Percentiles rank a stretch among this genome's conserved stretches.
These are phyloP conservation scores for Rotaria sp. DNA, from an alignment of 2,888 invertebrate genomes.

Conservation along the genomic window DNA sequence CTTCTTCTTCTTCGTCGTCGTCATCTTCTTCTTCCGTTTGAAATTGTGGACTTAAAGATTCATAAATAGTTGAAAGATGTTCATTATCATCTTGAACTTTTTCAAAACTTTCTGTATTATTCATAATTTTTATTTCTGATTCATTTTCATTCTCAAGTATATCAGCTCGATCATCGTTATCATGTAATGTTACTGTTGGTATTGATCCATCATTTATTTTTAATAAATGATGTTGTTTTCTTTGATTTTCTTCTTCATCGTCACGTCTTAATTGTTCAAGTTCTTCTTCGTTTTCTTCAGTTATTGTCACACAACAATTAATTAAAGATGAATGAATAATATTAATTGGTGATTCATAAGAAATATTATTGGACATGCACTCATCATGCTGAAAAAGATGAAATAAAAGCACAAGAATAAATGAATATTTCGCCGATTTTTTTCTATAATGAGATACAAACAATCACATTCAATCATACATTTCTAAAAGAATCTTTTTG, in stretches of 20 bases:
- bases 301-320: neutral
- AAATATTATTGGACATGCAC: no score
- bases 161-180: slow-evolving; percentile 30
- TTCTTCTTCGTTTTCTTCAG: slow-evolving; percentile 31
- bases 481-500: neutral
- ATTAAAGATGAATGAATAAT: neutral
- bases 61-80: slow-evolving; percentile 26
- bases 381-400: neutral
- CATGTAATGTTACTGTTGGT: neutral
- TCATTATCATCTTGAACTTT: neutral
- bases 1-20: neutral
- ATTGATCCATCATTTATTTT: slow-evolving; percentile 11
- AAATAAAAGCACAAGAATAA: neutral
- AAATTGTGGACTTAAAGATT: neutral
- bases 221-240: neutral
- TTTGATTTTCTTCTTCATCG: slow-evolving; percentile 19
- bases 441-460: neutral
- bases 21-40: neutral
- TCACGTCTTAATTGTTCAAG: slow-evolving; percentile 11
- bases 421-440: neutral
- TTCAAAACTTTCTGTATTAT: neutral
- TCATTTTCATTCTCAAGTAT: slow-evolving; percentile 5
- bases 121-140: neutral
- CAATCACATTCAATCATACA: neutral
- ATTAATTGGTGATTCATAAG: neutral